Percentiles rank a stretch among this genome's conserved stretches.
These are phyloP conservation scores for Anolis sagrei DNA, from an alignment of 2,113 vertebrate genomes.

Conservation along the genomic window DNA sequence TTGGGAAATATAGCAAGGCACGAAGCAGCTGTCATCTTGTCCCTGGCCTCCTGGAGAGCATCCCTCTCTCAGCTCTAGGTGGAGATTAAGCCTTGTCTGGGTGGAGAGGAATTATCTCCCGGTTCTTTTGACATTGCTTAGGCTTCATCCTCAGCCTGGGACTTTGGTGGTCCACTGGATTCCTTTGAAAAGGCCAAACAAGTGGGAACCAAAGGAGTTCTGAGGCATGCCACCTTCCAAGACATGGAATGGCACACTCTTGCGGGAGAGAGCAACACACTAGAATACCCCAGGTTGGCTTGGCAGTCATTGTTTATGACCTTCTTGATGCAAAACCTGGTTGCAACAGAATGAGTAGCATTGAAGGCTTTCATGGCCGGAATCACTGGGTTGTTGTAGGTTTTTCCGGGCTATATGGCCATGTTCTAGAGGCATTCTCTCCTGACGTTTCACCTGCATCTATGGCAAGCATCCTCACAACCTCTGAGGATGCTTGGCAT, in stretches of 20 bases:
- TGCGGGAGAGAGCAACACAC: background rate
- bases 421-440: no score
- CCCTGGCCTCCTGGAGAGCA: slow-evolving; percentile 27
- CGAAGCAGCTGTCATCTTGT: slow-evolving; percentile 49
- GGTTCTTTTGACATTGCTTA: slow-evolving; percentile 49
- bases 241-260: slow-evolving; percentile 19
- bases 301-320: slow-evolving; percentile 40
- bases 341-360: no score
- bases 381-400: no score
- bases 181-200: slow-evolving; percentile 48
- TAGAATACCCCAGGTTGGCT: background rate
- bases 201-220: no score
- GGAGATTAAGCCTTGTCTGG: slow-evolving; percentile 51
- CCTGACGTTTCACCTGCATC: no score
- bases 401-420: no score
- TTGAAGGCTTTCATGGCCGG: no score
- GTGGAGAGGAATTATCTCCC: slow-evolving; percentile 58
- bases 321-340: background rate
- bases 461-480: no score
- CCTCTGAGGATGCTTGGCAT: no score
- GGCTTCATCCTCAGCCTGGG: background rate
- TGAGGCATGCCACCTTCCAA: background rate
- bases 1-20: background rate
- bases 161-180: background rate
- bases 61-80: background rate